phyloP scores from a whole-genome alignment of 1,140 invertebrate species.

The Pseudachorutes palmiensis region DNA sequence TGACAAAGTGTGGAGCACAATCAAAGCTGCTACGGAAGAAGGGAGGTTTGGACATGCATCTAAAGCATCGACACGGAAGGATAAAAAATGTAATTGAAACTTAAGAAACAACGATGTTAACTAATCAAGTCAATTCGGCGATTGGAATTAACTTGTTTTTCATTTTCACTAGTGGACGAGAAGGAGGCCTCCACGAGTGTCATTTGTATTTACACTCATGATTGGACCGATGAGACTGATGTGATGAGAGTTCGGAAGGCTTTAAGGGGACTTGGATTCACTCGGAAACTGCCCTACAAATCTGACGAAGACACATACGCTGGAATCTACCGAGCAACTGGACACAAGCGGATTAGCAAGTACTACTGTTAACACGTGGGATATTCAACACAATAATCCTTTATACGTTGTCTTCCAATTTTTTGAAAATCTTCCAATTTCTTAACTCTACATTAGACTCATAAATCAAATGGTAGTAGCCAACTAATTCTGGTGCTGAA shows the following conservation, averaged over 20 bases:
- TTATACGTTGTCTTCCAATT: too few species aligned
- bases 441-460: too few species aligned
- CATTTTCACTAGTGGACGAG: neutral
- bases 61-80: slow-evolving; percentile 13
- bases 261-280: slow-evolving; percentile 21
- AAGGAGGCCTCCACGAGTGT: neutral
- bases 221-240: slow-evolving; percentile 22
- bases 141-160: neutral
- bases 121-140: neutral
- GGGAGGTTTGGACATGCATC: slow-evolving; percentile 11
- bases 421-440: too few species aligned
- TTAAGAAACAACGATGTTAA: neutral
- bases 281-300: slow-evolving; percentile 21
- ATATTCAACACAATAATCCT: too few species aligned
- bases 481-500: too few species aligned
- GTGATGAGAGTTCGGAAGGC: slow-evolving; percentile 20
- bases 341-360: slow-evolving; percentile 11
- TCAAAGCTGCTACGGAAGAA: slow-evolving; percentile 19
- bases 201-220: slow-evolving; percentile 27
- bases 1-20: slow-evolving; percentile 9
- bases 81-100: slow-evolving; percentile 5
- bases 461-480: too few species aligned
- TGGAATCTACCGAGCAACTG: slow-evolving; percentile 15
- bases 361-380: slow-evolving; percentile 9
- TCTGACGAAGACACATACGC: slow-evolving; percentile 18